These are phyloP conservation scores for Drosophila austrosaltans DNA, from an alignment of 2,888 invertebrate genomes.

Conservation along the genomic window DNA sequence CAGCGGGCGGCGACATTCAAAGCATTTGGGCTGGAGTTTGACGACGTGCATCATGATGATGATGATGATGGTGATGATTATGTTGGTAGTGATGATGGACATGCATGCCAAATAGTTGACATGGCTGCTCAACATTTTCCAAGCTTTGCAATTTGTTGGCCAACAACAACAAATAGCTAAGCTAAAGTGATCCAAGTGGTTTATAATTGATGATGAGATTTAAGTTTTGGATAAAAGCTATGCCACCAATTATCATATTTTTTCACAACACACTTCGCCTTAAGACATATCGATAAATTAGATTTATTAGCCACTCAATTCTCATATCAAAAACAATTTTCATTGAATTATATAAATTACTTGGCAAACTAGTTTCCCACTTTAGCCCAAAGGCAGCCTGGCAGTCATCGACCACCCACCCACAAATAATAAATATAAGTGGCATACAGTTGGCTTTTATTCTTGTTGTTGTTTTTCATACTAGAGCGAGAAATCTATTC, in stretches of 20 bases:
- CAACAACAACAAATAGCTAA: conserved; percentile 20
- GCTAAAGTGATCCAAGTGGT: conserved; percentile 9
- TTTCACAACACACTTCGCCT: conserved; percentile 22
- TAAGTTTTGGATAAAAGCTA: conserved; percentile 13
- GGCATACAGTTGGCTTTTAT: conserved; percentile 13
- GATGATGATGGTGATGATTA: background rate
- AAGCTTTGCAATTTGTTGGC: conserved; percentile 20
- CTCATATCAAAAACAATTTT: conserved; percentile 52
- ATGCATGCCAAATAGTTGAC: conserved; percentile 23
- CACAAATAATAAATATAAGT: conserved; percentile 39
- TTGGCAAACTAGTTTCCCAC: conserved; percentile 57
- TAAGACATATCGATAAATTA: conserved; percentile 53
- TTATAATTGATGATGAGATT: conserved; percentile 45
- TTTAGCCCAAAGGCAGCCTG: conserved; percentile 42
- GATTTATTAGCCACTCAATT: conserved; percentile 55
- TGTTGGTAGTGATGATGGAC: conserved; percentile 34
- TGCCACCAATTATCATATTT: conserved; percentile 52
- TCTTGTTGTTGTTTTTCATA: background rate
- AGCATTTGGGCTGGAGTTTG: conserved; percentile 32
- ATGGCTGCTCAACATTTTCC: conserved; percentile 4
- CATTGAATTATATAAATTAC: conserved; percentile 53
- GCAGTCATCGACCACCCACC: conserved; percentile 42
- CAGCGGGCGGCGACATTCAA: conserved; percentile 41
- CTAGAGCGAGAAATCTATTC: conserved; percentile 23
- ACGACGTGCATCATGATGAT: conserved; percentile 39